A percentile compares a stretch with the other conserved stretches of the same genome.
Conservation (phyloP, 2,888 invertebrate species). For the Dendrolimus pini region DNA sequence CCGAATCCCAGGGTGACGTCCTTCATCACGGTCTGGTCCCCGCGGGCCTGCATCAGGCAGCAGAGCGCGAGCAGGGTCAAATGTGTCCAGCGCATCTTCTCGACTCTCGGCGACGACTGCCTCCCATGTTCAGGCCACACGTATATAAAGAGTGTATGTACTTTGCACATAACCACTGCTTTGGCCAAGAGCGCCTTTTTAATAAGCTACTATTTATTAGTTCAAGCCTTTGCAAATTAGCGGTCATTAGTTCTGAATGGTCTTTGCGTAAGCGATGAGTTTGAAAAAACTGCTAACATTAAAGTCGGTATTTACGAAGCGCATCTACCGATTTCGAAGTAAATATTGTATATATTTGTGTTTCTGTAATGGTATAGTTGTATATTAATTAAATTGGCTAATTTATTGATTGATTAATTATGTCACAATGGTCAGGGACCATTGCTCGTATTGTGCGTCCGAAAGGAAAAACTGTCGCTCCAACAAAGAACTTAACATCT, state of each 20-base stretch:
- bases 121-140: neutral
- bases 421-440: too few relatives aligned
- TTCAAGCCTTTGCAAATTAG: neutral
- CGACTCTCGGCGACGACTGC: neutral
- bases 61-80: conserved; percentile 6
- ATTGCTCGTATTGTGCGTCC: too few relatives aligned
- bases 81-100: neutral
- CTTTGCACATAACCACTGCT: neutral
- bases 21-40: conserved; percentile 49
- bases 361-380: too few relatives aligned
- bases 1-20: conserved; percentile 68
- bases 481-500: too few relatives aligned
- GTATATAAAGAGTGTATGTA: neutral
- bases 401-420: too few relatives aligned
- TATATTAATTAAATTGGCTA: too few relatives aligned
- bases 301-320: too few relatives aligned
- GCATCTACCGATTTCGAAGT: too few relatives aligned
- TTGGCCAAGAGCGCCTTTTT: neutral
- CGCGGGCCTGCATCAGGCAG: conserved; percentile 13
- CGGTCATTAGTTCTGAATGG: neutral
- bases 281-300: too few relatives aligned
- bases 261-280: too few relatives aligned
- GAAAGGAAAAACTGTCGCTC: too few relatives aligned
- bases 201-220: neutral
- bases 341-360: too few relatives aligned